These are phyloP conservation scores for Cephus rjabovi DNA, from an alignment of 2,888 invertebrate genomes.

Conservation along the genomic window DNA sequence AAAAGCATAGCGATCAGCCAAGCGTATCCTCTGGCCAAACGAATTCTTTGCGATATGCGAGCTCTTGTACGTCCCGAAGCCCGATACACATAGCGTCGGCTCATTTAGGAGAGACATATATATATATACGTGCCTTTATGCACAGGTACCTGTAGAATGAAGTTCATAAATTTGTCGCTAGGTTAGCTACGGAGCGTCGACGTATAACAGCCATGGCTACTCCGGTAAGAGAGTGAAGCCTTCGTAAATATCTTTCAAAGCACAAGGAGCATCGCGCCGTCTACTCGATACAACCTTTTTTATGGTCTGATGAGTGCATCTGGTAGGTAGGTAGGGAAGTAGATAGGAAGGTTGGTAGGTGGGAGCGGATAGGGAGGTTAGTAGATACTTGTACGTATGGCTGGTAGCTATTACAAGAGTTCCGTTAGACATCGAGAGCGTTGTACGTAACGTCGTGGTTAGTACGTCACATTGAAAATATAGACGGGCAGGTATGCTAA, in stretches of 20 bases:
- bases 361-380: background rate
- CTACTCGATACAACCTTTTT: background rate
- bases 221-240: background rate
- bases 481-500: background rate
- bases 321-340: background rate
- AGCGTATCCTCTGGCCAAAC: slow-evolving; percentile 24
- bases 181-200: background rate
- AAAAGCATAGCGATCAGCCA: slow-evolving; percentile 23
- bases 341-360: too few relatives aligned
- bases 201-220: background rate
- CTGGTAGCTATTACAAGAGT: background rate
- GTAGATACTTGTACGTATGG: background rate
- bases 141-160: background rate
- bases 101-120: background rate
- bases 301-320: background rate
- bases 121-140: background rate
- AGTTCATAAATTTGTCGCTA: background rate
- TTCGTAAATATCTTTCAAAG: background rate
- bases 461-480: background rate
- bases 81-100: background rate
- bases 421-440: background rate
- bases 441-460: background rate
- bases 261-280: background rate
- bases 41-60: background rate
- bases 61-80: background rate